Evolutionary conservation across 2,113 vertebrate species (phyloP), one percentile per base, ranked within the genome.

Genomic region (Cavia porcellus): DNA sequence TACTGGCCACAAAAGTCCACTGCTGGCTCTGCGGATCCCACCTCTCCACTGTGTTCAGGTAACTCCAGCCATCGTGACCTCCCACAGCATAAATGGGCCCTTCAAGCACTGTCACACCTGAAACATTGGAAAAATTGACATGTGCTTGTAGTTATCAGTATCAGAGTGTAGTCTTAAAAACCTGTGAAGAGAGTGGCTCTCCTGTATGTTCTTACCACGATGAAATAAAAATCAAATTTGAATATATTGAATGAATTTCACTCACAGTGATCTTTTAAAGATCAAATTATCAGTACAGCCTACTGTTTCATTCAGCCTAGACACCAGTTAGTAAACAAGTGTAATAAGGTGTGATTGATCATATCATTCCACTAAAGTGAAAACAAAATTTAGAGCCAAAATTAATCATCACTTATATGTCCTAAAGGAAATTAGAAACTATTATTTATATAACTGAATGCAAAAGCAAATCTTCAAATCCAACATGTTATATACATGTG

Each of bases 31-130:
- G 99, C 38, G 99, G 99, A 61, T 99, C 99, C 99, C 99, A 99
- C 47, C 99, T 98, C 92, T 99, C 99, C 96, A 99, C 99, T 19
- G 99, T 99, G 38, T 99, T 99, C 97, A 99, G 97, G 35, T 99
- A 99, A 86, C 99, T 99, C 99, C 99, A 99, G 61, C 99, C 99
- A 94, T 99, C 99, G 93, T 99, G 99, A 88, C 99, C 99, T 96
- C 99, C 99, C 30, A 99, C 99, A 9, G 99, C 99, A 96, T 99
- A 99, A 96, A 99, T 99, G 72, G 99, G 99, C 20, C 99, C 99
- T 98, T 99, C 99, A 85, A 99, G 98, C 38, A 99, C 99, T 24
- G 99, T 99, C 68, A 99, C 99, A 75, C 99, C 99, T 99, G 92
- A 97, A 98, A 97, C 77, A 89, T 20, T 80, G 66, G 15, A 97